Percentiles rank a stretch among this genome's conserved stretches.
Evolutionary conservation across 1,140 invertebrate genomes (phyloP).

Genomic region (Magallana gigas): DNA sequence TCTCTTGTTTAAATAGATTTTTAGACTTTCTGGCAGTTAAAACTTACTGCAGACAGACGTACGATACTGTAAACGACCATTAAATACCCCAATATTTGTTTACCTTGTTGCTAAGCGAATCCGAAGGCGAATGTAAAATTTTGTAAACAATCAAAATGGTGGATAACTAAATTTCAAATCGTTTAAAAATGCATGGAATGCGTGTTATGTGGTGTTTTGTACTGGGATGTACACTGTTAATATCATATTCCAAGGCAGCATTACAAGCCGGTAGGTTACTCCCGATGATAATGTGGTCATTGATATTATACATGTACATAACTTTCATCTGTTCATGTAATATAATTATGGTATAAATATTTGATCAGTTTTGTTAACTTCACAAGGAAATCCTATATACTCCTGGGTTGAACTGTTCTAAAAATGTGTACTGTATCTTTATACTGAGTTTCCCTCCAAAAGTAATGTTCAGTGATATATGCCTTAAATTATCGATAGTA

Average conservation of each 20-base stretch:
- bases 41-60: too few relatives aligned
- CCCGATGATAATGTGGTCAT: neutral
- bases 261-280: neutral
- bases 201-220: neutral
- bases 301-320: neutral
- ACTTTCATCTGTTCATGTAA: too few relatives aligned
- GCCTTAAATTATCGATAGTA: too few relatives aligned
- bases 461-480: too few relatives aligned
- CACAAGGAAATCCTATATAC: neutral
- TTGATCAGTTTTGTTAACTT: neutral
- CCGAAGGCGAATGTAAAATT: neutral
- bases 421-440: neutral
- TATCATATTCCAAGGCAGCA: neutral
- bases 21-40: too few relatives aligned
- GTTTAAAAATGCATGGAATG: neutral
- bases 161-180: neutral
- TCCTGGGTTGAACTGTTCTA: neutral
- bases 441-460: too few relatives aligned
- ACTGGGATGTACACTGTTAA: neutral
- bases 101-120: slow-evolving; percentile 13
- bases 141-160: slow-evolving; percentile 25
- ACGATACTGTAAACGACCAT: neutral
- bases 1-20: too few relatives aligned
- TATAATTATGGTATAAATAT: neutral
- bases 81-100: neutral